These are phyloP conservation scores for Lepidonotus clava DNA, from an alignment of 2,888 invertebrate species.

Conservation along the genomic window DNA sequence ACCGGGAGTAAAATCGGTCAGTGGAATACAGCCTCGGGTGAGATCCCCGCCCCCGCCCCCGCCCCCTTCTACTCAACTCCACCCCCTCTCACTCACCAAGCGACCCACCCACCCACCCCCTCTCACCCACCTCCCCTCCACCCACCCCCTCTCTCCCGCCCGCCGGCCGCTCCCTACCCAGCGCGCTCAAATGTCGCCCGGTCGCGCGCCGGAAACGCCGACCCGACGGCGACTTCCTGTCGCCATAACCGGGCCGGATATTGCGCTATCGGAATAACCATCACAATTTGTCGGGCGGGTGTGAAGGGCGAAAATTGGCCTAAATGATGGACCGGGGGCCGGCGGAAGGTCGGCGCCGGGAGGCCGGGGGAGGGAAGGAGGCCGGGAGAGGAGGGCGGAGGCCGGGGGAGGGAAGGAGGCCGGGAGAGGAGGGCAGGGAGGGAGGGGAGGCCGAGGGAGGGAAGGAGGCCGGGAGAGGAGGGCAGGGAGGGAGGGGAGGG, in stretches of 20 bases:
- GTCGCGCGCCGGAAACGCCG: conserved; percentile 33
- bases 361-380: not conserved
- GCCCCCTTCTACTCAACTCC: no score
- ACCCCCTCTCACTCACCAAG: not conserved
- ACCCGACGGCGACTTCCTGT: conserved; percentile 48
- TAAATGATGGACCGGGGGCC: not conserved
- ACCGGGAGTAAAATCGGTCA: no score
- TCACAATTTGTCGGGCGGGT: conserved; percentile 51
- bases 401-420: not conserved
- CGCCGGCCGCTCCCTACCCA: not conserved
- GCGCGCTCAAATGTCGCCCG: conserved; percentile 30
- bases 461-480: not conserved
- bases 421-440: not conserved
- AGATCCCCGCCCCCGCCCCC: no score
- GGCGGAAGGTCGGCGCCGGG: not conserved
- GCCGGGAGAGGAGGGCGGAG: not conserved
- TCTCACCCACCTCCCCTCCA: not conserved
- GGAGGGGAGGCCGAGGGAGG: not conserved
- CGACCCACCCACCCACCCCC: not conserved
- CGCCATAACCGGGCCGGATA: conserved; percentile 42
- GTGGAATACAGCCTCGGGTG: no score
- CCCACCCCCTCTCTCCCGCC: not conserved
- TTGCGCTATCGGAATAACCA: conserved; percentile 44
- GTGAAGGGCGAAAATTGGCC: conserved; percentile 49
- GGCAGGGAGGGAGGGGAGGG: not conserved